Base-by-base conservation (phyloP, 2,888 invertebrate species). In the Sinelater perroti region DNA sequence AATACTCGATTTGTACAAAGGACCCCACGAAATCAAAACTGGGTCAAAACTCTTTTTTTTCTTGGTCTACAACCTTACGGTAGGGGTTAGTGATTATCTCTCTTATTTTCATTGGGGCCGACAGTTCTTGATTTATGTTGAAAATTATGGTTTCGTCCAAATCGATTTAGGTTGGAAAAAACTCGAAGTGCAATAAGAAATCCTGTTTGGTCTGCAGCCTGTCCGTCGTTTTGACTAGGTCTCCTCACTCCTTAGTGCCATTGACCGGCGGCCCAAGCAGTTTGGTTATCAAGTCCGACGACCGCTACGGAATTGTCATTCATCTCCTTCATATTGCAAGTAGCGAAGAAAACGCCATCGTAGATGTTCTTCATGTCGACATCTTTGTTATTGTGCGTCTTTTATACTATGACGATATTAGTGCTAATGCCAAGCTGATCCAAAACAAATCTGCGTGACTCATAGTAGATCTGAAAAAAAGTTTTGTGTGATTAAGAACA, bases 1-100 rank as follows among this genome's bases (percentile, higher is more conserved):
- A 95, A 73, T 93, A 89, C 31, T 88, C 87, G 31, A 95, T 80
- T 79, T 95, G 94, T 0, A 90, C 90, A 0, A 88, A 74, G 0
- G 94, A 93, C 0, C 93, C 94, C 46, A 89, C 88, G 72, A 88
- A 87, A 64, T 91, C 88, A 87, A 71, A 89, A 90, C 76, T 89
- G 87, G 0, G 89, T 89, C 51, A 91, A 74, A 1, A 87, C 86
- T 84, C 73, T 90, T 87, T 65, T 91, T 88, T 70, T 86, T 83
- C 67, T 84, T 87, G 59, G 86, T 81, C 91, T 91, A 91, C 59
- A 82, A 79, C 53, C 83, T 81, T 2, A 90, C 87, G 65, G 78
- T 84, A 2, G 0, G 83, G 82, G 68, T 86, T 84, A 14, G 82
- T 83, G 1, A 87, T 80, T 11, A 83, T 83, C 0, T 70, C 67